Evolutionary conservation across 1,140 invertebrate genomes (phyloP), one percentile per base, ranked within the genome.

Genomic region (Orius laevigatus): DNA sequence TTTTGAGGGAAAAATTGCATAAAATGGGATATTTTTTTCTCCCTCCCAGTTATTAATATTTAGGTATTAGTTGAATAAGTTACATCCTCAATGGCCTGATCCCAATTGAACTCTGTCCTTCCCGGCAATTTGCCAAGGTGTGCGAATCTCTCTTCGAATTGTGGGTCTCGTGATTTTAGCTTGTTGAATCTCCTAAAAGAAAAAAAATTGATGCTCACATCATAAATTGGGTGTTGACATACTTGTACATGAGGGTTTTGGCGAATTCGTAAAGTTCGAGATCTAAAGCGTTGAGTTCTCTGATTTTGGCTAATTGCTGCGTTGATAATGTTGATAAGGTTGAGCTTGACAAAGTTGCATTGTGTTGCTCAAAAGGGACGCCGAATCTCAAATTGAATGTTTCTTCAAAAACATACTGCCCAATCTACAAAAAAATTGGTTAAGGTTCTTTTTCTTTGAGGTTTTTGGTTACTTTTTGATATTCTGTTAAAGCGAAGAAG

Each of bases 401-500:
- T 66, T 90, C 80, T 63, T 98, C 93, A 66, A 98, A 99, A 34
- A 97, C 78, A 61, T 90, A 90, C 64, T 98, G 94, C 20, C 87
- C 88, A 52, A 87, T 81, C 74, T 83, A 59, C 5, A 58, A 55
- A 50, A 46, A 14, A 52, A 56, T 0, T 18, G 15, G 19, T 2
- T 2, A 20, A 40, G 14, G 36, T 39, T 48, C n/a, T 20, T 39
- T 39, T n/a, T 20, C 4, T 1, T 39, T 11, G 12, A 11, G 25
- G 9, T 20, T 11, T 15, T 3, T 39, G n/a, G 6, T 60, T 59
- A 85, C 81, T 70, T 84, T 84, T 68, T 95, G 94, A 65, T 81
- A 79, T 67, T 98, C 95, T 15, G 91, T 95, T 44, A 98, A 72
- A 49, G 94, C 94, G 67, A 98, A 97, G 62, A 91, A 98, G 25